Conservation (phyloP, 2,113 vertebrate genomes). For the Dipodomys ordii region DNA sequence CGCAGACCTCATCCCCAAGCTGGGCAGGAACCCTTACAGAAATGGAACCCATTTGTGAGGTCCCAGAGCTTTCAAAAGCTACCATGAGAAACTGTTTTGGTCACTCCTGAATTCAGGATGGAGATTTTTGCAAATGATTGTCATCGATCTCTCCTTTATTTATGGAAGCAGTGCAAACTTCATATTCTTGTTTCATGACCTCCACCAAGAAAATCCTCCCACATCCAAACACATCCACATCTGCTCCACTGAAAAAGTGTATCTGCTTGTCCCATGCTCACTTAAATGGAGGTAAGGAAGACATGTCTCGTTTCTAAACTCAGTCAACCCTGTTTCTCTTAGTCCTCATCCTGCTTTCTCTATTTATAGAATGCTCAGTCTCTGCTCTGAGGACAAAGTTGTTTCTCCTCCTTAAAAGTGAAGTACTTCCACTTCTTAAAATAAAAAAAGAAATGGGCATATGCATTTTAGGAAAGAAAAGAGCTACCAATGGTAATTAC, state of each 20-base stretch:
- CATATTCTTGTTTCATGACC: neutral
- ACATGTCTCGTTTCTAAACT: neutral
- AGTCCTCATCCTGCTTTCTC: neutral
- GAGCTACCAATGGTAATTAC: neutral
- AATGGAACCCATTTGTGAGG: too few relatives aligned
- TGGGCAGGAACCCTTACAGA: neutral
- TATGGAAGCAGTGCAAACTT: neutral
- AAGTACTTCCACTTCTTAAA: neutral
- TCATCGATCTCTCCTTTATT: neutral
- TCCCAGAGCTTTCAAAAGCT: neutral
- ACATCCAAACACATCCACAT: neutral
- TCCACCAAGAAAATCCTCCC: neutral
- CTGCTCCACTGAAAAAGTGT: neutral
- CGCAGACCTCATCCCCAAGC: neutral
- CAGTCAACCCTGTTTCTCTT: neutral
- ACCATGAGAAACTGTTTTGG: neutral
- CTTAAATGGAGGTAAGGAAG: neutral
- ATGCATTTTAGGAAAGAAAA: conserved; percentile 5
- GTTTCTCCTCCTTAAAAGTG: neutral
- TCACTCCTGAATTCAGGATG: neutral
- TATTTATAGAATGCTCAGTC: neutral
- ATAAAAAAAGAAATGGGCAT: neutral
- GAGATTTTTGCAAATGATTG: neutral
- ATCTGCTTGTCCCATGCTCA: neutral
- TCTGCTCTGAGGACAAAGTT: conserved; percentile 15